Base-by-base conservation (phyloP, 1,140 invertebrate species). In the Batillaria attramentaria region DNA sequence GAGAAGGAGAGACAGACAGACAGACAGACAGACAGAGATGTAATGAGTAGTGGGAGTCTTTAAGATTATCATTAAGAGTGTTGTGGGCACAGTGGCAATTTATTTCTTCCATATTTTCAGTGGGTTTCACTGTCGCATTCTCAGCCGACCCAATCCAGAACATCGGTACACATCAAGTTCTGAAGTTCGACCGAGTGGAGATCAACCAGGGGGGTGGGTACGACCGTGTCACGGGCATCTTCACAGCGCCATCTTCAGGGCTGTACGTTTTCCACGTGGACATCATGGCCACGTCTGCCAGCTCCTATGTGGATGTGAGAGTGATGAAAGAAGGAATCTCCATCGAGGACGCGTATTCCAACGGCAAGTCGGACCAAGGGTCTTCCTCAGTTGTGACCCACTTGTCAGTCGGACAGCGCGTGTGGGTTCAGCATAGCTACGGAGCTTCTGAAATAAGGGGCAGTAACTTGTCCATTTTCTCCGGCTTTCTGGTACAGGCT, bases 141-240 rank as follows among this genome's bases (percentile, higher is more conserved):
- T 13, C 46, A 13, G 57, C 57, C 20, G 31, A n/a, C 57, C 24
- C 24, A n/a, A 10, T 60, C 41, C 43, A 78, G 76, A 43, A 35
- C 31, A 35, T 69, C 3, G 16, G n/a, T n/a, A n/a, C 57, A 33
- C 54, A 77, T 5, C 54, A 24, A 24, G 35, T 65, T 60, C 33
- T 62, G 54, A 42, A 57, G 41, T 18, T 76, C n/a, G n/a, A 62
- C 3, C 43, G 41, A 3, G 37, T 62, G n/a, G 31, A 20, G 20
- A 62, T 37, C 33, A 76, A 76, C 54, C 35, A 28, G 20, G 74
- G 74, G 16, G 62, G 37, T 37, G 74, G 50, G 13, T 76, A 76
- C 33, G 74, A 76, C n/a, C 31, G 31, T 35, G 41, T 39, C 31
- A 76, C 74, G 10, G 74, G 74, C 13, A 37, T 76, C n/a, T 76